phyloP scores from a whole-genome alignment of 30 jellyfish, hydroid and myxozoan species.

The Pelagia noctiluca region DNA sequence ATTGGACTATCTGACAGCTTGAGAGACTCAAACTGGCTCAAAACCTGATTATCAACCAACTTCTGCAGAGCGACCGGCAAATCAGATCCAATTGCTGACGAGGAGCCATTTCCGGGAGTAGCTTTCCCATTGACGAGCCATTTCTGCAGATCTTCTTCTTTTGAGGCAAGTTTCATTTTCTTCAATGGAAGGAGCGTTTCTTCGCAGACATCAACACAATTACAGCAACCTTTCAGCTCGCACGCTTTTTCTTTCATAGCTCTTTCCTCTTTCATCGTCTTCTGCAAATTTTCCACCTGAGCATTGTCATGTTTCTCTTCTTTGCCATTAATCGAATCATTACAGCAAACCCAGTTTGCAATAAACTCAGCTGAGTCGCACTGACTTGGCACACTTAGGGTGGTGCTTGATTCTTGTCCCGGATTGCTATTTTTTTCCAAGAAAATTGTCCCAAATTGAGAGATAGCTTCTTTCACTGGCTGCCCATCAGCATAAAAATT shows the following conservation, averaged over 20 bases:
- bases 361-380: no score
- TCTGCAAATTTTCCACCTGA: constrained; percentile 14
- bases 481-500: background rate
- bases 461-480: constrained; percentile 11
- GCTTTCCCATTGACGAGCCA: constrained; percentile 26
- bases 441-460: background rate
- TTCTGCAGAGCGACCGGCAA: background rate
- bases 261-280: constrained; percentile 1
- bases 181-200: constrained; percentile 6
- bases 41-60: background rate
- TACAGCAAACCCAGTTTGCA: background rate
- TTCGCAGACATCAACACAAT: constrained; percentile 50
- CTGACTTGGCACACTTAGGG: no score
- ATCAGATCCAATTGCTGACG: no score
- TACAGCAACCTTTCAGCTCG: constrained; percentile 40
- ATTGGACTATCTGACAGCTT: background rate
- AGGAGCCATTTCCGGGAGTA: background rate
- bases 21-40: constrained; percentile 3
- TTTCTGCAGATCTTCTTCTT: constrained; percentile 6
- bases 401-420: background rate
- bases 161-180: background rate
- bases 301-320: background rate
- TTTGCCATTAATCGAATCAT: background rate
- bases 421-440: background rate
- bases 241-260: background rate